A percentile compares a stretch with the other conserved stretches of the same genome.
These are phyloP conservation scores for Dryas iulia DNA, from an alignment of 1,140 invertebrate genomes.

Conservation along the genomic window DNA sequence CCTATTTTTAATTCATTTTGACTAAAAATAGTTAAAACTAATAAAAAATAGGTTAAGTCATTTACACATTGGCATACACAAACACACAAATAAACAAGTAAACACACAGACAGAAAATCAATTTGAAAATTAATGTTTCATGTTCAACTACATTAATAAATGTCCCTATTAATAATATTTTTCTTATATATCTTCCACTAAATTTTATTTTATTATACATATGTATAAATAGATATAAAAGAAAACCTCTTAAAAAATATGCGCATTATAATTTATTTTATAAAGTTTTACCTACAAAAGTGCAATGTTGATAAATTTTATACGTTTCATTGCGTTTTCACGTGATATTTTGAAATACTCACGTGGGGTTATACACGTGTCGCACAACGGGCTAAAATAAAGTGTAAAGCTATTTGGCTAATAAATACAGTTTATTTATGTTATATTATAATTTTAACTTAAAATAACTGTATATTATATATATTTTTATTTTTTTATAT, in stretches of 20 bases:
- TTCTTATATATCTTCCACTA: no score
- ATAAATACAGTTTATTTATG: not conserved
- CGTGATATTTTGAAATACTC: conserved; percentile 3
- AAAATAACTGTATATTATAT: no score
- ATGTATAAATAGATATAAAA: not conserved
- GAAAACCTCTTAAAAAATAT: not conserved
- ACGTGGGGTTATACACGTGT: not conserved
- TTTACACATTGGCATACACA: no score
- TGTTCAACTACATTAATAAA: no score
- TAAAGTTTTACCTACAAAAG: not conserved
- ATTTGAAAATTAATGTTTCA: no score
- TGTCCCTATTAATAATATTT: no score
- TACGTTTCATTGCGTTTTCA: conserved; percentile 1
- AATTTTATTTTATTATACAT: not conserved
- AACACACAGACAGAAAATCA: no score
- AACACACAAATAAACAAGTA: no score
- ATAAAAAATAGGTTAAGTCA: no score
- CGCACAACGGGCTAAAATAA: not conserved
- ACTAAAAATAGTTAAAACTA: no score
- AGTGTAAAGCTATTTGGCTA: not conserved
- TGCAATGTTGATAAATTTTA: conserved; percentile 8
- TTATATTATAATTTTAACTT: not conserved
- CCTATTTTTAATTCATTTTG: no score
- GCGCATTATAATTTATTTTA: not conserved
- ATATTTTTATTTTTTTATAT: no score